Conservation (phyloP, 2,113 vertebrate species). For the Takifugu flavidus region DNA sequence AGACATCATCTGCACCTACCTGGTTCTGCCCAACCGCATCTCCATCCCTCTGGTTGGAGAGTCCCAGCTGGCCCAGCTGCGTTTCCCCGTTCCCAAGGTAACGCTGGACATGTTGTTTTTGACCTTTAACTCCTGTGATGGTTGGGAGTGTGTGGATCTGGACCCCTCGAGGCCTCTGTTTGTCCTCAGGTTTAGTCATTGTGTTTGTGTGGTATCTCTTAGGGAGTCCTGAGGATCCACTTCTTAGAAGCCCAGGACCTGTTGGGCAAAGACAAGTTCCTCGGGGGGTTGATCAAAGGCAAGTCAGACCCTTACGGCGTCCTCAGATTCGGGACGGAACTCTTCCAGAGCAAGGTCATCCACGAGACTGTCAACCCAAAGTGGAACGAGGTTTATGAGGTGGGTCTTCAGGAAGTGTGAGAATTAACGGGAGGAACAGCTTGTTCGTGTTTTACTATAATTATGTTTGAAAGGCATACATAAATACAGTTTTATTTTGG, state of each 20-base stretch:
- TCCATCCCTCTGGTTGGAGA: slow-evolving; percentile 90
- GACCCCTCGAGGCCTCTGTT: neutral
- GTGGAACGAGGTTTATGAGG: slow-evolving; percentile 97
- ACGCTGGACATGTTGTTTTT: neutral
- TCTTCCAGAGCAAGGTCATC: slow-evolving; percentile 90
- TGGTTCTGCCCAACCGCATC: slow-evolving; percentile 93
- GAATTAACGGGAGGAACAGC: too few relatives aligned
- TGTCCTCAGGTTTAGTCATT: neutral
- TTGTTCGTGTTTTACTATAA: too few relatives aligned
- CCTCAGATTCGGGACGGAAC: slow-evolving; percentile 82
- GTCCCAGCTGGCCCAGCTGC: slow-evolving; percentile 80
- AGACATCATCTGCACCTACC: slow-evolving; percentile 88
- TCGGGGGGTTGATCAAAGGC: slow-evolving; percentile 92
- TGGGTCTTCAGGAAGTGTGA: slow-evolving; percentile 39
- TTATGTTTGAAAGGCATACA: too few relatives aligned
- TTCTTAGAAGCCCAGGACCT: slow-evolving; percentile 93
- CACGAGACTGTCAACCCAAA: slow-evolving; percentile 88
- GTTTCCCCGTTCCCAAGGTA: slow-evolving; percentile 94
- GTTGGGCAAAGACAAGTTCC: slow-evolving; percentile 85
- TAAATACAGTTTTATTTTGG: too few relatives aligned
- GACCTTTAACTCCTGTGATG: too few relatives aligned
- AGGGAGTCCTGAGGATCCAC: slow-evolving; percentile 91
- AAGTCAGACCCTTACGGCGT: slow-evolving; percentile 96
- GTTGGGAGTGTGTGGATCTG: too few relatives aligned
- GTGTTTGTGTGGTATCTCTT: neutral